phyloP scores from a whole-genome alignment of 2,113 vertebrate genomes.

The Proteles cristata region DNA sequence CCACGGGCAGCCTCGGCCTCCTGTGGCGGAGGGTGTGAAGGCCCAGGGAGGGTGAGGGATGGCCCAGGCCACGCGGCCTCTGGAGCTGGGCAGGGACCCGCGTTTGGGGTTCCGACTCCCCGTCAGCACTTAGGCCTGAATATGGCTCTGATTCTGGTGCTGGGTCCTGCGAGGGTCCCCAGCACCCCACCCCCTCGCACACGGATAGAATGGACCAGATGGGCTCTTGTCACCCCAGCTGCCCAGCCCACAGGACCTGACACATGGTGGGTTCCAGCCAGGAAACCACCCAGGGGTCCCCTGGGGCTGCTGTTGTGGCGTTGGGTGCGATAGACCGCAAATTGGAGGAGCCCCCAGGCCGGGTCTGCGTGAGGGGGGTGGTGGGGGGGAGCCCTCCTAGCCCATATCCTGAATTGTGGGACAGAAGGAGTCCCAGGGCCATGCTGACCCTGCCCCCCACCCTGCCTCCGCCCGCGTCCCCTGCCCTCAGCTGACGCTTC shows the following conservation, averaged over 20 bases:
- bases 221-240: neutral
- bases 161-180: no score
- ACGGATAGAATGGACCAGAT: no score
- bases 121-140: neutral
- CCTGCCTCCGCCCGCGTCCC: no score
- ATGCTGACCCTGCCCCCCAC: neutral
- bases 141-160: neutral
- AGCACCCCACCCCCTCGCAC: no score
- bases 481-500: neutral
- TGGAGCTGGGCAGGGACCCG: neutral
- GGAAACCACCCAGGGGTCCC: neutral
- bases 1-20: neutral
- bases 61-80: neutral
- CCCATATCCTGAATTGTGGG: neutral
- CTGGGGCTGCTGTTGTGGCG: neutral
- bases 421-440: neutral
- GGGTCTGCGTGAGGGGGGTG: neutral
- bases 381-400: no score
- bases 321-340: fast-evolving
- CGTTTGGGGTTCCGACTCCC: neutral
- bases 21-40: neutral
- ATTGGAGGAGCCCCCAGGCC: no score
- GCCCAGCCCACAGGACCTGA: neutral
- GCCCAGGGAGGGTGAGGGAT: neutral
- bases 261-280: neutral